Conservation (phyloP, 2,888 invertebrate genomes). For the Piscicola geometra region DNA sequence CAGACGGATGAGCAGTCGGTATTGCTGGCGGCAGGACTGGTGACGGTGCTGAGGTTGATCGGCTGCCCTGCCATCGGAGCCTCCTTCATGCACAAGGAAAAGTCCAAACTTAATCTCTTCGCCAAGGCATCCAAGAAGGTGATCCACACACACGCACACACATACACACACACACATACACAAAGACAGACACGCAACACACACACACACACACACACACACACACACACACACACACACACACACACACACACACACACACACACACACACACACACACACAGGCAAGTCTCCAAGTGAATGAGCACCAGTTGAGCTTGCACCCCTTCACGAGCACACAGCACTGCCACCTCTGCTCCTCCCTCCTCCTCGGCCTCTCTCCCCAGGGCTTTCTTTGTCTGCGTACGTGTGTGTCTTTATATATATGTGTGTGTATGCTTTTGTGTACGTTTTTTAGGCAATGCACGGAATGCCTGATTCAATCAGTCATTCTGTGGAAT, state of each 20-base stretch:
- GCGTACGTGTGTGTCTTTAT: not conserved
- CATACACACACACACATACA: too few species aligned
- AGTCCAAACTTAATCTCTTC: not conserved
- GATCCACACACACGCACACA: too few species aligned
- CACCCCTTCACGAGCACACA: not conserved
- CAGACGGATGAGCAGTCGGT: not conserved
- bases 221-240: too few species aligned
- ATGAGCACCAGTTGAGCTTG: not conserved
- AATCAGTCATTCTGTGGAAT: not conserved
- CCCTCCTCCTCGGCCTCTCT: not conserved
- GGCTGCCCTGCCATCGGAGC: not conserved
- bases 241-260: too few species aligned
- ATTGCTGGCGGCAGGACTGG: not conserved
- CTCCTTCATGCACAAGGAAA: conserved; percentile 11
- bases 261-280: not conserved
- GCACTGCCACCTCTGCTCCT: conserved; percentile 10
- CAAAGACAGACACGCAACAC: too few species aligned
- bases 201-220: too few species aligned
- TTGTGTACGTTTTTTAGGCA: too few species aligned
- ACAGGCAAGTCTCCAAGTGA: not conserved
- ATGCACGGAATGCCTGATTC: too few species aligned
- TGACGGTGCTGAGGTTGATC: not conserved
- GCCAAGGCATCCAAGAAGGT: conserved; percentile 4
- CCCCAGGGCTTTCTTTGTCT: not conserved
- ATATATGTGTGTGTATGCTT: not conserved